Conservation (phyloP, 1,140 invertebrate genomes). For the Watersipora subatra region DNA sequence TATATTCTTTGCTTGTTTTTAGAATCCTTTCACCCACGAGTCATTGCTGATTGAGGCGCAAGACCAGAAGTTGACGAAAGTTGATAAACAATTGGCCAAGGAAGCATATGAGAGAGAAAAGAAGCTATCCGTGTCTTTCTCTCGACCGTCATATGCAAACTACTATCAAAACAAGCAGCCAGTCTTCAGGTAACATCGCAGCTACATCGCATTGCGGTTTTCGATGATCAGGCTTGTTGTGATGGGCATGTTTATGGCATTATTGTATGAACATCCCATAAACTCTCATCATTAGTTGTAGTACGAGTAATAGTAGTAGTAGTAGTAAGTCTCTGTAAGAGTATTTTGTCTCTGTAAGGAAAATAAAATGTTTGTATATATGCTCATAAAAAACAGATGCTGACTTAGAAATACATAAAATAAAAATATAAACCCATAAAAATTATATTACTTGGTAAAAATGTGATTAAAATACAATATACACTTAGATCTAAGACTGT, state of each 20-base stretch:
- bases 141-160: conserved; percentile 40
- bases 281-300: not conserved
- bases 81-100: conserved; percentile 79
- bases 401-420: too few species aligned
- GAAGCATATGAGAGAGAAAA: conserved; percentile 86
- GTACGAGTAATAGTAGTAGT: not conserved
- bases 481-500: too few species aligned
- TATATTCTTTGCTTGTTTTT: conserved; percentile 4
- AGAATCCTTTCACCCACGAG: conserved; percentile 90
- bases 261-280: not conserved
- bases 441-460: too few species aligned
- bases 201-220: conserved; percentile 21
- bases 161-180: conserved; percentile 28
- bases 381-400: too few species aligned
- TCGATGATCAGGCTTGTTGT: not conserved
- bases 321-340: not conserved
- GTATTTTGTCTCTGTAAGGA: not conserved
- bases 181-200: not conserved
- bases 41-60: conserved; percentile 86
- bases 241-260: not conserved
- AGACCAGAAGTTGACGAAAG: conserved; percentile 83
- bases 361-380: too few species aligned
- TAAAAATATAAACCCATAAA: too few species aligned
- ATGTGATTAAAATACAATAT: too few species aligned
- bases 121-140: conserved; percentile 58